Conservation (phyloP, 1,140 invertebrate species). For the Drosophila littoralis region DNA sequence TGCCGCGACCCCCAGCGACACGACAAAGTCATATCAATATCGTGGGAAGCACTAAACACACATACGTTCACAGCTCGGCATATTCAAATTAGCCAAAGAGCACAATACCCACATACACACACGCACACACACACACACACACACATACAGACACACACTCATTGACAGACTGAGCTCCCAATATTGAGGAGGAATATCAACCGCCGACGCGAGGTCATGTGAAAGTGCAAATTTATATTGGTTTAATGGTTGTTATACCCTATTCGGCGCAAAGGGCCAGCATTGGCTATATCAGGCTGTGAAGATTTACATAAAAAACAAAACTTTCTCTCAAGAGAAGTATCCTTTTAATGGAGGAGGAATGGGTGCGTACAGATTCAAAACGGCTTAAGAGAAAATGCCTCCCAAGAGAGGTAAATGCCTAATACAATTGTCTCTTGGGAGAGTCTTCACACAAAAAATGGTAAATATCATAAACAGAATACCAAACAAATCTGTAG, state of each 20-base stretch:
- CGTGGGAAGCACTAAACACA: slow-evolving; percentile 67
- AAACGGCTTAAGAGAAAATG: no score
- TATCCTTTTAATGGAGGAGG: background rate
- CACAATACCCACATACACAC: slow-evolving; percentile 18
- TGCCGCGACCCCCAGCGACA: slow-evolving; percentile 32
- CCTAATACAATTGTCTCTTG: no score
- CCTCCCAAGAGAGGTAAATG: no score
- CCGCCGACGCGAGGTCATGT: slow-evolving; percentile 63
- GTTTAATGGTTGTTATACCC: slow-evolving; percentile 60
- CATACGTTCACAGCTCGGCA: slow-evolving; percentile 18
- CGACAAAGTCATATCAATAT: slow-evolving; percentile 66
- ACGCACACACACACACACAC: slow-evolving; percentile 1
- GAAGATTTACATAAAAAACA: background rate
- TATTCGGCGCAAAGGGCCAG: background rate
- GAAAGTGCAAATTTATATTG: slow-evolving; percentile 81
- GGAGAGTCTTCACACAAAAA: no score
- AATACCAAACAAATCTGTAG: no score
- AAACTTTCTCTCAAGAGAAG: background rate
- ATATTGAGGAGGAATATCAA: slow-evolving; percentile 13
- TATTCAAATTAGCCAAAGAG: slow-evolving; percentile 73
- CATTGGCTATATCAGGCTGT: background rate
- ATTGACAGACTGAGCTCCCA: slow-evolving; percentile 7
- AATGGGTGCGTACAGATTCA: no score
- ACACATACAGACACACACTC: background rate
- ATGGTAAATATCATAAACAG: no score